A percentile compares a stretch with the other conserved stretches of the same genome.
Evolutionary conservation across 2,113 vertebrate species (phyloP).

Genomic region (Carassius carassius): DNA sequence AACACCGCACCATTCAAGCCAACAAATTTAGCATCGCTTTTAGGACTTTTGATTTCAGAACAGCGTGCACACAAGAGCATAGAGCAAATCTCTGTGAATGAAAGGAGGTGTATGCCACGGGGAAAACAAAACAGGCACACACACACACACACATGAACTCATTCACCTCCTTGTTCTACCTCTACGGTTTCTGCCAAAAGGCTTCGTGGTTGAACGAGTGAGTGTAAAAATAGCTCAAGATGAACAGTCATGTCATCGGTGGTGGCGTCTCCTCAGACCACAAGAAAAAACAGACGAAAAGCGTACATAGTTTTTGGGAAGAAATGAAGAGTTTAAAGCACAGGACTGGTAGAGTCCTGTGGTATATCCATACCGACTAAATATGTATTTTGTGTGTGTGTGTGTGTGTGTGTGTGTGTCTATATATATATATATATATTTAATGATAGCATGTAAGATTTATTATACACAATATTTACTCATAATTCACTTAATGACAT

Average conservation of each 20-base stretch:
- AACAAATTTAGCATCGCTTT: neutral
- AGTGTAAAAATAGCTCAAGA: slow-evolving; percentile 55
- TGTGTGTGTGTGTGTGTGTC: no score
- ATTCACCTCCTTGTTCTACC: slow-evolving; percentile 26
- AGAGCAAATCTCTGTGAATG: slow-evolving; percentile 27
- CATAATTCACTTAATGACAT: neutral
- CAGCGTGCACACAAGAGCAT: neutral
- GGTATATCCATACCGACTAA: no score
- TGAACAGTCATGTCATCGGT: slow-evolving; percentile 48
- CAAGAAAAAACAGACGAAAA: slow-evolving; percentile 9
- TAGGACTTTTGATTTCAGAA: slow-evolving; percentile 2
- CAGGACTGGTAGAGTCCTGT: neutral
- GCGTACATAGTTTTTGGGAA: slow-evolving; percentile 2
- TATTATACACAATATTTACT: neutral
- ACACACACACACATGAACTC: neutral
- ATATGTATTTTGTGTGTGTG: no score
- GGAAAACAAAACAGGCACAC: neutral
- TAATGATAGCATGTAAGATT: neutral
- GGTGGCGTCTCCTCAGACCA: slow-evolving; percentile 10
- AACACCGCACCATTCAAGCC: neutral
- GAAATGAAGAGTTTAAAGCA: neutral
- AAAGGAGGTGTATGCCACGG: neutral
- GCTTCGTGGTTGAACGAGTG: slow-evolving; percentile 36
- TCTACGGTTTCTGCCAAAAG: slow-evolving; percentile 40
- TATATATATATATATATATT: no score